Conservation (phyloP, 2,113 vertebrate species). For the Mesitornis unicolor region DNA sequence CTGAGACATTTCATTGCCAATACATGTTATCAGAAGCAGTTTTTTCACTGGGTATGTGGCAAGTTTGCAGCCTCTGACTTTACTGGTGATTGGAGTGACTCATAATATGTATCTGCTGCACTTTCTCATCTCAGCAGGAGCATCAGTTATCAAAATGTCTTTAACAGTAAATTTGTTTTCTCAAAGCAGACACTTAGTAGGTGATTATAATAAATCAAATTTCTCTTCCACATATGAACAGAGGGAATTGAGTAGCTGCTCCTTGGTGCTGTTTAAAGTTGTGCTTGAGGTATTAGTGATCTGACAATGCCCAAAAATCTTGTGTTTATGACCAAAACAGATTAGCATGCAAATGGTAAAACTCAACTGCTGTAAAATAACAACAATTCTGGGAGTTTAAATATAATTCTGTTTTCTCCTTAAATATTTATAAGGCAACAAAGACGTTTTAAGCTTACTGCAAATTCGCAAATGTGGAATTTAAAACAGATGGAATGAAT, state of each 20-base stretch:
- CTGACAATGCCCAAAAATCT: neutral
- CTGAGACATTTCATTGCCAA: neutral
- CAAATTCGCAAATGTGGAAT: conserved; percentile 37
- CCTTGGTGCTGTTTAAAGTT: neutral
- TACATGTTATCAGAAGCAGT: neutral
- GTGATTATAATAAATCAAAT: neutral
- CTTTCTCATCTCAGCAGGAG: neutral
- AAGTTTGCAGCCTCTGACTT: neutral
- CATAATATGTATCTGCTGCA: neutral
- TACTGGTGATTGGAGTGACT: neutral
- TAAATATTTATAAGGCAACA: conserved; percentile 55
- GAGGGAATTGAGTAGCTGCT: neutral
- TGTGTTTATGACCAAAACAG: conserved; percentile 1
- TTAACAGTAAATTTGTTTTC: neutral
- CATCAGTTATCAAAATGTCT: neutral
- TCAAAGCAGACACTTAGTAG: neutral
- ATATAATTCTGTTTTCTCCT: conserved; percentile 47
- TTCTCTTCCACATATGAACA: neutral
- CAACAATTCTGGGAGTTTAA: conserved; percentile 28
- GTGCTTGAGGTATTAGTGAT: neutral
- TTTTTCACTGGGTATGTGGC: neutral
- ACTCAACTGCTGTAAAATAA: conserved; percentile 57
- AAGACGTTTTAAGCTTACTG: conserved; percentile 13
- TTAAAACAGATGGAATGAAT: conserved; percentile 55
- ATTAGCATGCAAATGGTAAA: conserved; percentile 42